Evolutionary conservation across 2,888 invertebrate species (phyloP), one percentile per base, ranked within the genome.

Genomic region (Ischnus inquisitorius): DNA sequence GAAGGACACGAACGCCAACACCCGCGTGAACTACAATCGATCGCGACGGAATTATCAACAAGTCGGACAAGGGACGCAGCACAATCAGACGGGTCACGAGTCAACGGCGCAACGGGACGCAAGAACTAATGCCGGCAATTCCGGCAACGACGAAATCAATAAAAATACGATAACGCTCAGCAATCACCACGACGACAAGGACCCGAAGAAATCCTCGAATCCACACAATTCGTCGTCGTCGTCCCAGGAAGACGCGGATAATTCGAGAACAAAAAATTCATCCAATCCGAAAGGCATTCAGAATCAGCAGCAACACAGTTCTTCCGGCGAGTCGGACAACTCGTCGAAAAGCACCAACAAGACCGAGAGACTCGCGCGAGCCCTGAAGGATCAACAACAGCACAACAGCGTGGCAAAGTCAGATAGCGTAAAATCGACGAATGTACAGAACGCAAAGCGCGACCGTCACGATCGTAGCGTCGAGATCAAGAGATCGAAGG

Each of bases 41-140:
- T 75, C 90, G 51, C 90, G 92, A 19, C 89, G 90, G 43, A 88
- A 82, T 86, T 90, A 90, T 75, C 80, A 84, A 65, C 91, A 90
- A 79, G 87, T 72, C 62, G 85, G 83, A 80, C 89, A 86, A 69
- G 41, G 65, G 51, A 54, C 48, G 65, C 79, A 80, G 16, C 69
- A 83, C 16, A 75, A 68, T 51, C 82, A 72, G 39, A 54, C 48
- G 10, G 16, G 10, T 16, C 77, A 74, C 1, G 81, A 84, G 6
- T 25, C 69, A 12, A 2, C 51, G 8, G 0, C 62, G 8, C 74
- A 75, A 41, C 46, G 48, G 14, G 81, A 85, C 19, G 41, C 25
- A 5, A 76, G 65, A 65, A 82, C 79, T 46, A 67, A 79, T 6
- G 51, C 19, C 5, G 34, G n/a, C 10, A 75, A 65, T 62, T 12